Percentiles rank a stretch among this genome's conserved stretches.
phyloP scores from a whole-genome alignment of 2,888 invertebrate genomes.

The Cantharis lateralis region DNA sequence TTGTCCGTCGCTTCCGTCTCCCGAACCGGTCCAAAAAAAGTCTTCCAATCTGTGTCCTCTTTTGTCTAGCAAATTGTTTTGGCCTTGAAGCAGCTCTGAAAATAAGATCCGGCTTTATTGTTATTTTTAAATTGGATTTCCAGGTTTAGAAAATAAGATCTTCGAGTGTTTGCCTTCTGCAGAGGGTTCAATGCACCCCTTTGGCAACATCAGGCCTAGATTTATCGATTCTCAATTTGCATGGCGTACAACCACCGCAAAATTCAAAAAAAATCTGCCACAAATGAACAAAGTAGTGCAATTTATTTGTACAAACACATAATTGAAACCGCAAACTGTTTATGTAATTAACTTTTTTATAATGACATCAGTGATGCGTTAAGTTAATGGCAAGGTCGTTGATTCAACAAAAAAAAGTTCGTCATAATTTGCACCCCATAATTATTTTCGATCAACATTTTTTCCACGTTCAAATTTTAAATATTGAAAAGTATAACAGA shows the following conservation, averaged over 20 bases:
- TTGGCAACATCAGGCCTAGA: background rate
- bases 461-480: background rate
- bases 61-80: slow-evolving; percentile 40
- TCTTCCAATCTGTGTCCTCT: slow-evolving; percentile 70
- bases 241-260: background rate
- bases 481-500: background rate
- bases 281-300: background rate
- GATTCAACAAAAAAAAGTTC: background rate
- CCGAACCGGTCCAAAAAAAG: slow-evolving; percentile 89
- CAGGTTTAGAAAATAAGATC: background rate
- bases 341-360: background rate
- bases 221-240: background rate
- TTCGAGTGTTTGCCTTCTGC: background rate
- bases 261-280: background rate
- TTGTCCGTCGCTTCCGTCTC: slow-evolving; percentile 67
- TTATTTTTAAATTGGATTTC: background rate
- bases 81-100: slow-evolving; percentile 46
- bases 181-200: background rate
- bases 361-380: background rate
- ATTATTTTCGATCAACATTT: too few species aligned
- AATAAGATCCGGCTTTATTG: background rate
- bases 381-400: background rate
- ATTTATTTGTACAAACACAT: background rate
- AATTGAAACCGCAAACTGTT: slow-evolving; percentile 1
- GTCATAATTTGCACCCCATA: background rate